Conservation (phyloP, 2,888 invertebrate genomes). For the Stenoptilia bipunctidactyla region DNA sequence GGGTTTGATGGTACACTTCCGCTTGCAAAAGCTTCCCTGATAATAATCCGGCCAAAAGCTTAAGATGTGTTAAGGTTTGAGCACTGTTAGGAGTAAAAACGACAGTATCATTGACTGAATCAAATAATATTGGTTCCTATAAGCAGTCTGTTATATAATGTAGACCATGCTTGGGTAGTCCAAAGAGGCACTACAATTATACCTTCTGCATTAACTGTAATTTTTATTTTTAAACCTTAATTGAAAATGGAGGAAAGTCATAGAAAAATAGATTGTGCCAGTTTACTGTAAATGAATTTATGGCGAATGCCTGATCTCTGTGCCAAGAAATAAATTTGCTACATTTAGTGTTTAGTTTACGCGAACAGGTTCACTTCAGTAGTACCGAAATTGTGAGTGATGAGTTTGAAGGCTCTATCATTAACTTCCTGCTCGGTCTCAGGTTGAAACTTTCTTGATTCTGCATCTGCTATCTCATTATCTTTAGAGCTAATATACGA, state of each 20-base stretch:
- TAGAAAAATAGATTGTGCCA: background rate
- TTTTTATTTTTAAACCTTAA: background rate
- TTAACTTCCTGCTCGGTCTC: constrained; percentile 13
- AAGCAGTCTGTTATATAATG: background rate
- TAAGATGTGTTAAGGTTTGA: background rate
- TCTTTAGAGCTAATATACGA: constrained; percentile 10
- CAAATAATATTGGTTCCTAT: background rate
- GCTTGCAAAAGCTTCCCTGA: background rate
- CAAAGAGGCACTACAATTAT: background rate
- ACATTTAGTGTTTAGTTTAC: constrained; percentile 14
- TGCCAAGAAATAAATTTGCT: constrained; percentile 11
- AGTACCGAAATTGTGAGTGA: constrained; percentile 8
- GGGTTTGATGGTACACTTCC: no score
- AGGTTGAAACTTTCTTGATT: constrained; percentile 8
- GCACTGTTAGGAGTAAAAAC: background rate
- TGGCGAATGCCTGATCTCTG: constrained; percentile 12
- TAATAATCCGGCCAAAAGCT: constrained; percentile 1
- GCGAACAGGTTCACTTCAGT: constrained; percentile 15
- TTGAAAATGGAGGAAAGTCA: background rate
- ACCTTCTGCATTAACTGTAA: background rate
- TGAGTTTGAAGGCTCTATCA: constrained; percentile 4
- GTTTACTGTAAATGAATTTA: constrained; percentile 1
- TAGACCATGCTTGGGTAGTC: no score
- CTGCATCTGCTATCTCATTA: no score
- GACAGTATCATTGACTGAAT: no score